Percentiles rank a stretch among this genome's conserved stretches.
phyloP scores from a whole-genome alignment of 2,797 vertebrate species.

The Borostomias antarcticus region DNA sequence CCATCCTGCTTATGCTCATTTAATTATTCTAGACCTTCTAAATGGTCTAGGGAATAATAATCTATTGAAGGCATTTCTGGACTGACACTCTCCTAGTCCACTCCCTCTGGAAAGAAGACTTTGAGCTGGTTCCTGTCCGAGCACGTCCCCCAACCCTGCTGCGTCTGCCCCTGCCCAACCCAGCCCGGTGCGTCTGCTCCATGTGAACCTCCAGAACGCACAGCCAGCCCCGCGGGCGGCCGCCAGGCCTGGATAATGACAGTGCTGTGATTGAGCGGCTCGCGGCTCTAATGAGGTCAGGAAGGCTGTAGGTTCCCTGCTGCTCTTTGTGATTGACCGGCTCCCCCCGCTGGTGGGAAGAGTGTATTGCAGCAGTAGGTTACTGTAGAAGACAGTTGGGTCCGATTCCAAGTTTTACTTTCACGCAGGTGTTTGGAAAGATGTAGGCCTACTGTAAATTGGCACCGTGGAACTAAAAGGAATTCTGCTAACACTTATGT shows the following conservation, averaged over 20 bases:
- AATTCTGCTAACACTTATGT: too few relatives aligned
- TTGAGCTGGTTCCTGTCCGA: not conserved
- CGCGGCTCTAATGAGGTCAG: constrained; percentile 3
- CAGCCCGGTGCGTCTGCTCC: not conserved
- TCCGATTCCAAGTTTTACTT: not conserved
- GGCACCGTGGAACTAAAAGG: too few relatives aligned
- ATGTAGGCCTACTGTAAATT: not conserved
- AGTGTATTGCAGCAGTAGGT: not conserved
- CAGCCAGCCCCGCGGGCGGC: not conserved
- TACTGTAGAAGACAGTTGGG: not conserved
- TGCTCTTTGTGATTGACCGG: constrained; percentile 21
- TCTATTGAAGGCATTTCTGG: too few relatives aligned
- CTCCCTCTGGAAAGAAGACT: not conserved
- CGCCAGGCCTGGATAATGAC: not conserved
- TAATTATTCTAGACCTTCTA: too few relatives aligned
- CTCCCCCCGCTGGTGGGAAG: constrained; percentile 59
- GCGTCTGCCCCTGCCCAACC: not conserved
- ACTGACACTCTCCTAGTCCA: too few relatives aligned
- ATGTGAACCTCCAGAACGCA: not conserved
- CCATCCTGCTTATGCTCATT: too few relatives aligned
- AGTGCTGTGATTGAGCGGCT: constrained; percentile 9
- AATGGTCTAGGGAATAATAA: too few relatives aligned
- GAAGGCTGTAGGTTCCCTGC: not conserved
- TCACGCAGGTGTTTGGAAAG: not conserved
- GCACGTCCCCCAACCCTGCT: not conserved